phyloP scores from a whole-genome alignment of 2,113 vertebrate species.

The Petrocephalus zakoni region DNA sequence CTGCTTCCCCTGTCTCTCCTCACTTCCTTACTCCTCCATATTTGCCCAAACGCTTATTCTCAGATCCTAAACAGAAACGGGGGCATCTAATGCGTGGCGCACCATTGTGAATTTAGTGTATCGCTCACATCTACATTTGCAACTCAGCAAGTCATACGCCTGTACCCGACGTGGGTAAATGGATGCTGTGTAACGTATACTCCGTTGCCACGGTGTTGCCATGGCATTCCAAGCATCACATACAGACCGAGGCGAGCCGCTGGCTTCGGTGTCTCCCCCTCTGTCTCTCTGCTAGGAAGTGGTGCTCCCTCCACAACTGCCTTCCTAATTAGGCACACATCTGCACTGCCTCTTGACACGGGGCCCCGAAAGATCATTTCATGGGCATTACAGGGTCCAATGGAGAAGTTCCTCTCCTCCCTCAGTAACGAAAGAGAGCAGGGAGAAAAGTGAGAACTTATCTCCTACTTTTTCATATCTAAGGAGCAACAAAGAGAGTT shows the following conservation, averaged over 20 bases:
- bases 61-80: neutral
- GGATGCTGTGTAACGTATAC: neutral
- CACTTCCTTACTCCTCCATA: slow-evolving; percentile 34
- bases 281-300: neutral
- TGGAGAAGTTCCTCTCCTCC: slow-evolving; percentile 25
- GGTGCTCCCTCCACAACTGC: neutral
- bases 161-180: neutral
- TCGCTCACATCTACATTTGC: neutral
- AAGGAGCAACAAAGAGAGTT: slow-evolving; percentile 4
- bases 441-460: slow-evolving; percentile 46
- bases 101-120: neutral
- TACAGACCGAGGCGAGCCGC: neutral
- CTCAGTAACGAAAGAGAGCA: slow-evolving; percentile 38
- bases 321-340: neutral
- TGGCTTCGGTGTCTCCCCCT: neutral
- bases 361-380: slow-evolving; percentile 41
- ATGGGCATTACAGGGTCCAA: slow-evolving; percentile 41
- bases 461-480: slow-evolving; percentile 29
- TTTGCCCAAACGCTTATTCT: slow-evolving; percentile 9
- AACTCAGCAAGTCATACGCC: neutral
- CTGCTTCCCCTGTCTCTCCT: slow-evolving; percentile 15
- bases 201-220: neutral
- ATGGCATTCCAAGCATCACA: neutral
- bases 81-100: neutral
- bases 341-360: neutral